Conservation (phyloP, 2,797 vertebrate species). For the Tamandua tetradactyla region DNA sequence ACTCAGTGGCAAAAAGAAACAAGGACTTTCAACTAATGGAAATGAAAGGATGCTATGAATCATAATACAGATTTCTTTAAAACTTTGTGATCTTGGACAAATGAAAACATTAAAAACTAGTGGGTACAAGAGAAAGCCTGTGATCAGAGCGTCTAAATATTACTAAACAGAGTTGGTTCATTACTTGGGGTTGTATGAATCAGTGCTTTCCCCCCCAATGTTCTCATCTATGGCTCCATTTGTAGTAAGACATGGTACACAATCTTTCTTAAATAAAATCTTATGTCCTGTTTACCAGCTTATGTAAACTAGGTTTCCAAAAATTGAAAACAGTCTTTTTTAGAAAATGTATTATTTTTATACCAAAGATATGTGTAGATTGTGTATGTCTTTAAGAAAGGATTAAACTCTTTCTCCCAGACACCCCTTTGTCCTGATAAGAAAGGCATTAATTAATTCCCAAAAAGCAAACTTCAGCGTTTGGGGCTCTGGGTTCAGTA, state of each 20-base stretch:
- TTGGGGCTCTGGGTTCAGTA: background rate
- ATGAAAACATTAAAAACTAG: background rate
- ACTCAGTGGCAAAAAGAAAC: background rate
- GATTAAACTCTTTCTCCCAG: background rate
- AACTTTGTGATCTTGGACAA: background rate
- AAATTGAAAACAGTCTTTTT: slow-evolving; percentile 1
- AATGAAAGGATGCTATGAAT: background rate
- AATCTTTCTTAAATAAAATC: background rate
- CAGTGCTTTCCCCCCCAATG: background rate
- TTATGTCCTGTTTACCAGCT: slow-evolving; percentile 20
- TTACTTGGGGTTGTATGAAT: background rate
- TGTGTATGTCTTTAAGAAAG: background rate
- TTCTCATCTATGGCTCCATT: background rate
- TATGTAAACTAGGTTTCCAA: slow-evolving; percentile 32
- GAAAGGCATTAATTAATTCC: background rate
- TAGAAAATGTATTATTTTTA: background rate
- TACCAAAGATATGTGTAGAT: background rate
- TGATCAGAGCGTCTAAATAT: background rate
- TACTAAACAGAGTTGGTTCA: background rate
- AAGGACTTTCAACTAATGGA: background rate
- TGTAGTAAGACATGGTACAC: background rate
- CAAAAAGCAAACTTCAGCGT: background rate
- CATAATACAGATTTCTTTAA: background rate
- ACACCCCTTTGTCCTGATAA: background rate
- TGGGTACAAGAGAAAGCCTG: background rate